Evolutionary conservation across 2,113 vertebrate genomes (phyloP).

Genomic region (Ariopsis seemanni): DNA sequence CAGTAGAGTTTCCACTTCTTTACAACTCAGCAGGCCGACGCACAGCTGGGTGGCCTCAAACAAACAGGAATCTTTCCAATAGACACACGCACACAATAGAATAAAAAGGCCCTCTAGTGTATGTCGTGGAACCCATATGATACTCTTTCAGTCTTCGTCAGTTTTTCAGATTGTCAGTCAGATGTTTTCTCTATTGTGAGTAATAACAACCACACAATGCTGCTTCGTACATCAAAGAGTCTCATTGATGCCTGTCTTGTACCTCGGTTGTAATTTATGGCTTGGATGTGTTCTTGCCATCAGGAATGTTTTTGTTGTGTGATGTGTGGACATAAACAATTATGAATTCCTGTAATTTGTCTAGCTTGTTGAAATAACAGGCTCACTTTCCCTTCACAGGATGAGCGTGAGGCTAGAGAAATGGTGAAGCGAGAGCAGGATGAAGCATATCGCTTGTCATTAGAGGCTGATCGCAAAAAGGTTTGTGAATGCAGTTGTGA

Average conservation of each 20-base stretch:
- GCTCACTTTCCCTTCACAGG: conserved; percentile 69
- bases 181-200: conserved; percentile 63
- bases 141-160: conserved; percentile 67
- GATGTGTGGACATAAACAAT: not conserved
- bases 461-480: conserved; percentile 98
- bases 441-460: conserved; percentile 93
- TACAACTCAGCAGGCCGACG: conserved; percentile 71
- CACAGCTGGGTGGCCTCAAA: conserved; percentile 69
- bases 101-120: conserved; percentile 68
- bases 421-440: conserved; percentile 97
- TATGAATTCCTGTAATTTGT: not conserved
- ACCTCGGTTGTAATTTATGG: not conserved
- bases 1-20: conserved; percentile 67
- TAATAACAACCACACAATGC: conserved; percentile 36
- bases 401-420: conserved; percentile 96
- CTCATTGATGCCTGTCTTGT: not conserved
- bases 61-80: conserved; percentile 68
- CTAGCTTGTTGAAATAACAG: not conserved
- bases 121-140: conserved; percentile 68
- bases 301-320: not conserved
- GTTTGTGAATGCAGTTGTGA: conserved; percentile 61
- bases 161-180: conserved; percentile 68
- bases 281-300: not conserved
- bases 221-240: conserved; percentile 54
- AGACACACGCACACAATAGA: conserved; percentile 50